Percentiles rank a stretch among this genome's conserved stretches.
phyloP scores from a whole-genome alignment of 2,113 vertebrate genomes.

The Polypterus senegalus region DNA sequence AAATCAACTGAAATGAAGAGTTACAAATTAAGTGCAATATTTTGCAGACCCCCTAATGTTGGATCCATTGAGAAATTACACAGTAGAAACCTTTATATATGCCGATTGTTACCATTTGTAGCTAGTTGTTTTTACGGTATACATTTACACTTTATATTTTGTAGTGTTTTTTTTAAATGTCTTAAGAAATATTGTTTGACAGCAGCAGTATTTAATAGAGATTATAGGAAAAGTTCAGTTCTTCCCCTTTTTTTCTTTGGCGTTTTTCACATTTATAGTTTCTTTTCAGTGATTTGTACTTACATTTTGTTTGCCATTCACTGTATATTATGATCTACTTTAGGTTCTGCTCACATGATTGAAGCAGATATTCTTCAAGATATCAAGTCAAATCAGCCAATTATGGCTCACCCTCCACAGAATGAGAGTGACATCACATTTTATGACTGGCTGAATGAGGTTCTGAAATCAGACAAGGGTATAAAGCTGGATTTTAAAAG shows the following conservation, averaged over 20 bases:
- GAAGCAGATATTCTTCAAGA: constrained; percentile 75
- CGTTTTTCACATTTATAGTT: too few species aligned
- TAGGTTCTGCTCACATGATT: constrained; percentile 76
- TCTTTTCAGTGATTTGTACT: too few species aligned
- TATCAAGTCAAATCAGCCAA: constrained; percentile 47
- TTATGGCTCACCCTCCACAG: constrained; percentile 87
- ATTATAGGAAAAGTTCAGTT: too few species aligned
- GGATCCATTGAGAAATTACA: too few species aligned
- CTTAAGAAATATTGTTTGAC: background rate
- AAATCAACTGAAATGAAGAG: too few species aligned
- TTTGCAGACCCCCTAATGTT: too few species aligned
- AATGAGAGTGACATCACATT: constrained; percentile 74
- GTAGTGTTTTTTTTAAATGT: background rate
- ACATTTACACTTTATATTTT: background rate
- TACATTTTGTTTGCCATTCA: background rate
- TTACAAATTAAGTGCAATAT: too few species aligned
- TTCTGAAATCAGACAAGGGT: constrained; percentile 55
- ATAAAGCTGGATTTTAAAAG: constrained; percentile 95
- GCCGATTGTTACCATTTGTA: too few species aligned
- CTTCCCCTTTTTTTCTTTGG: too few species aligned
- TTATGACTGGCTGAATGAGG: constrained; percentile 60
- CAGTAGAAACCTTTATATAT: too few species aligned
- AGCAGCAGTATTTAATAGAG: background rate
- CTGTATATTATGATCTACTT: background rate
- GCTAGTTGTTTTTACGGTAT: too few species aligned